phyloP scores from a whole-genome alignment of 2,888 invertebrate genomes.

The Calameuta idolon region DNA sequence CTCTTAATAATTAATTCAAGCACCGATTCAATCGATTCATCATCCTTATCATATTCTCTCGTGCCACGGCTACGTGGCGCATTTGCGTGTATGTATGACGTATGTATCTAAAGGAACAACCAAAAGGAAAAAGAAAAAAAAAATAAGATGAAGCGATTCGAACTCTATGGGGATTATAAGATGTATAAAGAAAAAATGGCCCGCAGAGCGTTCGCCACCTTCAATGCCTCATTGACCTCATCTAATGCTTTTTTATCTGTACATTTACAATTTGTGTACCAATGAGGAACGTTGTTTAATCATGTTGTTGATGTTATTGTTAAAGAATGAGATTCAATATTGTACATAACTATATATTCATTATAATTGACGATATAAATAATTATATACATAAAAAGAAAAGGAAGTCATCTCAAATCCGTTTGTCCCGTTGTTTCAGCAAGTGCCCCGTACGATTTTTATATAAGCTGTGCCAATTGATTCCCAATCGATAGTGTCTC shows the following conservation, averaged over 20 bases:
- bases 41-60: slow-evolving; percentile 38
- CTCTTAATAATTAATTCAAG: slow-evolving; percentile 64
- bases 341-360: slow-evolving; percentile 82
- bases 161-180: slow-evolving; percentile 20
- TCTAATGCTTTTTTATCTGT: slow-evolving; percentile 68
- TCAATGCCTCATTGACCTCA: slow-evolving; percentile 67
- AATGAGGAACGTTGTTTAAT: slow-evolving; percentile 70
- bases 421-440: slow-evolving; percentile 36
- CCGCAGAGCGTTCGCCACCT: slow-evolving; percentile 63
- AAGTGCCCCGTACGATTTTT: slow-evolving; percentile 34
- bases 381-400: slow-evolving; percentile 25
- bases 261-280: slow-evolving; percentile 68
- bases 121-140: slow-evolving; percentile 31
- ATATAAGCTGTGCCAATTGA: slow-evolving; percentile 13
- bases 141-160: slow-evolving; percentile 13
- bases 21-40: slow-evolving; percentile 60
- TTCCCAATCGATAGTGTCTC: slow-evolving; percentile 41
- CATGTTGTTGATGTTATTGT: slow-evolving; percentile 84
- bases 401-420: slow-evolving; percentile 14
- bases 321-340: slow-evolving; percentile 80
- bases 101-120: slow-evolving; percentile 48
- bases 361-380: slow-evolving; percentile 74
- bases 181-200: slow-evolving; percentile 47
- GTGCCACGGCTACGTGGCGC: slow-evolving; percentile 28
- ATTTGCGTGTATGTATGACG: slow-evolving; percentile 55